Base-by-base conservation (phyloP, 2,888 invertebrate genomes). In the Sipha maydis region DNA sequence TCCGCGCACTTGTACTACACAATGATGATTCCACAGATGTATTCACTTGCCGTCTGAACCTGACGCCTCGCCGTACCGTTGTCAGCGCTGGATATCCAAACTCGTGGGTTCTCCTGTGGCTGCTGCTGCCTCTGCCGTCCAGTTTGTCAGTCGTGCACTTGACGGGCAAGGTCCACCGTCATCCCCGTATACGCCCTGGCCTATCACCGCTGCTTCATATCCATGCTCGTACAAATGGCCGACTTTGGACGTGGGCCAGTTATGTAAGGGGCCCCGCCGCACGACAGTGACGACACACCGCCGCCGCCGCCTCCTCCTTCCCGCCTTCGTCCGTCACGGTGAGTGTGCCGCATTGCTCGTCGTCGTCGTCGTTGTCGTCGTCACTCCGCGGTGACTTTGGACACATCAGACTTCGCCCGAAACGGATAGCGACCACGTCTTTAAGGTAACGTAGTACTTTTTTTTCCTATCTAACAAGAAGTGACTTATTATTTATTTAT, bases 221-320 rank as follows among this genome's bases (percentile, higher is more conserved):
- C 88, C 88, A 76, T 25, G 67, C 82, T 88, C 48, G 31, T 76
- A 67, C 75, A 82, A 82, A 88, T 88, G 88, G 88, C 88, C 31
- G 88, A 82, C 75, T 75, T 88, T 88, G 88, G 88, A 80, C 88
- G 88, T 88, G 88, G 88, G 88, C 88, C 88, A 88, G 88, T 88
- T 88, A 88, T 88, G 48, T 88, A 88, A 88, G 88, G 88, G 88
- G 88, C 88, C 88, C 75, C 73, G 85, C 85, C 77, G 85, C 41
- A 85, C 67, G 88, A 61, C 61, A 88, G 88, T 88, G 88, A 88
- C 88, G 88, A 88, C 88, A 88, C 88, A 38, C 75, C 61, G 41
- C 88, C 41, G 41, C 82, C 31, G 14, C 83, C 83, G 14, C 85
- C 41, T 21, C 69, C 85, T 69, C 78, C 54, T 82, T 61, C 82